Evolutionary conservation across 2,113 vertebrate genomes (phyloP).

Genomic region (Festucalex cinctus): DNA sequence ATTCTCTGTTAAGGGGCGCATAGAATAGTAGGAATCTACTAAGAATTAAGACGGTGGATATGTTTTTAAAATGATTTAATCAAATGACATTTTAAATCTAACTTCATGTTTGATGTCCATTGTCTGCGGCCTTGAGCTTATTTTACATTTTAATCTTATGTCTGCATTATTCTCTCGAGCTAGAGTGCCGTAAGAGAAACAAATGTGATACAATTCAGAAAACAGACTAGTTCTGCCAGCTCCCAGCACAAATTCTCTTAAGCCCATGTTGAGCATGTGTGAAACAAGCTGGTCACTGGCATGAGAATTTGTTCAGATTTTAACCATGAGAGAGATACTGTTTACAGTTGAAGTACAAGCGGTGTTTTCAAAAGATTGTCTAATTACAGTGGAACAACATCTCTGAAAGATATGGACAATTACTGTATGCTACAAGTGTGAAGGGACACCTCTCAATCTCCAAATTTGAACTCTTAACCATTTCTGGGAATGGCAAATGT

Average conservation of each 20-base stretch:
- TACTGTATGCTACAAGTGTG: constrained; percentile 2
- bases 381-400: neutral
- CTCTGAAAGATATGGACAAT: neutral
- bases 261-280: neutral
- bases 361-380: neutral
- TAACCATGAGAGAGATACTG: too few relatives aligned
- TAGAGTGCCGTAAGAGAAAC: neutral
- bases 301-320: neutral
- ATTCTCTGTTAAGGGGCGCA: constrained; percentile 13
- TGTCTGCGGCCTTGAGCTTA: neutral
- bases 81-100: neutral
- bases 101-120: neutral
- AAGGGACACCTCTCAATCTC: neutral
- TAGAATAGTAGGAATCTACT: constrained; percentile 6
- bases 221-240: neutral
- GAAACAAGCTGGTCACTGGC: neutral
- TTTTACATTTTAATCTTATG: neutral
- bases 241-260: neutral
- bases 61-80: neutral
- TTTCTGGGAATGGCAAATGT: neutral
- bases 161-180: neutral
- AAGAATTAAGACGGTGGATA: constrained; percentile 12
- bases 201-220: constrained; percentile 1
- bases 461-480: neutral
- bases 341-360: neutral